A percentile compares a stretch with the other conserved stretches of the same genome.
Evolutionary conservation across 2,888 invertebrate species (phyloP).

Genomic region (Bruchidius siliquastri): DNA sequence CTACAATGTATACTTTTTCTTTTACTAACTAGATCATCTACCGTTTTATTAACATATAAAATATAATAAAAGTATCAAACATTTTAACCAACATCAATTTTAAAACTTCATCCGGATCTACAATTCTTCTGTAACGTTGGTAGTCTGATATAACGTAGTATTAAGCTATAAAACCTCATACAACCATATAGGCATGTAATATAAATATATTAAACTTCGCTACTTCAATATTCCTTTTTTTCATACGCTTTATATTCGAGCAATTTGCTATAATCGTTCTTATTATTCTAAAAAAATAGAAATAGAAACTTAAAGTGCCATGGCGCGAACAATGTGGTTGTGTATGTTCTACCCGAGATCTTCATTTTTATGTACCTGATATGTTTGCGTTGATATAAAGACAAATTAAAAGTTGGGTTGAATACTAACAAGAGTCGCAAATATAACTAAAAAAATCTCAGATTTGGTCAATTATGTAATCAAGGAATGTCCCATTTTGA

Average conservation of each 20-base stretch:
- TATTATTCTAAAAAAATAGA: no score
- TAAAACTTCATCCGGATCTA: background rate
- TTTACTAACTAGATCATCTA: no score
- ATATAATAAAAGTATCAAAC: no score
- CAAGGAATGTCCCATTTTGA: no score
- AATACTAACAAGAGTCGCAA: no score
- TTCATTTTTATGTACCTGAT: background rate
- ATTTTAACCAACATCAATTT: background rate
- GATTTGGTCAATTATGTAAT: no score
- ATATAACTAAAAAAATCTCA: no score
- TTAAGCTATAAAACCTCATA: background rate
- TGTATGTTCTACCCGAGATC: background rate
- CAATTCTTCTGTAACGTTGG: background rate
- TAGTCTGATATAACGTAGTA: background rate
- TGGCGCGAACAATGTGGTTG: background rate
- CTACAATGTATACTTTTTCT: no score
- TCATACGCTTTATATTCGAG: background rate
- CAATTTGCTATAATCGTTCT: background rate
- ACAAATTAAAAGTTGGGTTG: background rate
- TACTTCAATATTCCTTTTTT: background rate
- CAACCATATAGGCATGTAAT: background rate
- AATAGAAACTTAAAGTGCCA: background rate
- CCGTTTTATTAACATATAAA: no score
- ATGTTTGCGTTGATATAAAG: background rate
- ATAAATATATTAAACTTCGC: background rate